phyloP scores from a whole-genome alignment of 1,140 invertebrate species.

The Musca domestica region DNA sequence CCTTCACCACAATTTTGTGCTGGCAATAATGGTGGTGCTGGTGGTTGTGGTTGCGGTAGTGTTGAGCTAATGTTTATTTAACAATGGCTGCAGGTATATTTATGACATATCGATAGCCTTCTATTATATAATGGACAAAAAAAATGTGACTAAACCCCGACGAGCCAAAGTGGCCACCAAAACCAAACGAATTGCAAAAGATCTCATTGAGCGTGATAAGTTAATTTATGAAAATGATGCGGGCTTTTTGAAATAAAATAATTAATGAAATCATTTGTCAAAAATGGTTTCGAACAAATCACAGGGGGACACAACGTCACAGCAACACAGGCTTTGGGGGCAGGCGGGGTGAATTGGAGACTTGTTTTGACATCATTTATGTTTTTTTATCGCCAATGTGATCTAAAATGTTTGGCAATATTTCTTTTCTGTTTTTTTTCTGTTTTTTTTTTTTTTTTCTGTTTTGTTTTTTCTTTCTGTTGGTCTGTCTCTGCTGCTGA shows the following conservation, averaged over 20 bases:
- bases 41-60: too few relatives aligned
- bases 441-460: background rate
- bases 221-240: slow-evolving; percentile 17
- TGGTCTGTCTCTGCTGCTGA: background rate
- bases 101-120: slow-evolving; percentile 1
- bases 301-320: too few relatives aligned
- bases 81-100: too few relatives aligned
- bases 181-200: background rate
- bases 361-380: background rate
- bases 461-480: background rate
- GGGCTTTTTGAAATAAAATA: slow-evolving; percentile 9
- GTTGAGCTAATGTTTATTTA: too few relatives aligned
- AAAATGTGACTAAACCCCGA: too few relatives aligned
- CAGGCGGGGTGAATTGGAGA: too few relatives aligned
- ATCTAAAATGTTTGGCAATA: background rate
- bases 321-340: too few relatives aligned
- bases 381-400: background rate
- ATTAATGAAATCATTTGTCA: slow-evolving; percentile 20
- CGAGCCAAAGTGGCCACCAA: too few relatives aligned
- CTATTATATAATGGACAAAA: slow-evolving; percentile 14
- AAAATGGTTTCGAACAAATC: background rate
- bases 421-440: background rate
- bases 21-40: too few relatives aligned
- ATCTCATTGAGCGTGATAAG: background rate
- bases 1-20: too few relatives aligned